phyloP scores from a whole-genome alignment of 2,888 invertebrate species.

The Meliscaeva auricollis region DNA sequence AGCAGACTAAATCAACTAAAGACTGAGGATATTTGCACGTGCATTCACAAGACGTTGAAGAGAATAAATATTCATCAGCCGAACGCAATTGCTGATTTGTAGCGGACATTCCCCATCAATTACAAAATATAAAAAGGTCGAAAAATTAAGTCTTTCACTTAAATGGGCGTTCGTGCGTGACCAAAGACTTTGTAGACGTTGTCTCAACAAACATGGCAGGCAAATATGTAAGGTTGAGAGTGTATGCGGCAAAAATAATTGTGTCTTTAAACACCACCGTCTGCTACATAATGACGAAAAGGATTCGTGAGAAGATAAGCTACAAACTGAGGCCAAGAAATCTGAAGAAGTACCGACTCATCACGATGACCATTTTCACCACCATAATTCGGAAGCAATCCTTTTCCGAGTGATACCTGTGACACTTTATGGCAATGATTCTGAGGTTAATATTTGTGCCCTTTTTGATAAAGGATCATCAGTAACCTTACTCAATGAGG shows the following conservation, averaged over 20 bases:
- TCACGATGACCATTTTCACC: neutral
- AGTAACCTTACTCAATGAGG: too few relatives aligned
- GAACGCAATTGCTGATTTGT: too few relatives aligned
- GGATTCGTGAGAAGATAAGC: neutral
- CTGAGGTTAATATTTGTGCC: too few relatives aligned
- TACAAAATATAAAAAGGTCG: too few relatives aligned
- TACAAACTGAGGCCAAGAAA: too few relatives aligned
- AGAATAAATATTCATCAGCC: too few relatives aligned
- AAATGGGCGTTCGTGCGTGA: conserved; percentile 15
- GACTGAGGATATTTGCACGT: conserved; percentile 3
- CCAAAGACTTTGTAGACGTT: neutral
- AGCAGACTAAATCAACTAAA: neutral
- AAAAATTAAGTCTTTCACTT: neutral
- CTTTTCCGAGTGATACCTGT: conserved; percentile 23
- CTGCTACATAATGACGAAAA: neutral
- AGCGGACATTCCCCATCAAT: too few relatives aligned
- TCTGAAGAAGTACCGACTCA: neutral
- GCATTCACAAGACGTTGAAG: neutral
- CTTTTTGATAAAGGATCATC: too few relatives aligned
- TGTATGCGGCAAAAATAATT: conserved; percentile 23
- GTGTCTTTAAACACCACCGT: neutral
- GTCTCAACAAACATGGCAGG: neutral
- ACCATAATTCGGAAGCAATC: conserved; percentile 4
- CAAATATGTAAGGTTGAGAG: neutral
- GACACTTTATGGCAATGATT: too few relatives aligned